Conservation (phyloP, 2,797 vertebrate genomes). For the Esox masquinongy region DNA sequence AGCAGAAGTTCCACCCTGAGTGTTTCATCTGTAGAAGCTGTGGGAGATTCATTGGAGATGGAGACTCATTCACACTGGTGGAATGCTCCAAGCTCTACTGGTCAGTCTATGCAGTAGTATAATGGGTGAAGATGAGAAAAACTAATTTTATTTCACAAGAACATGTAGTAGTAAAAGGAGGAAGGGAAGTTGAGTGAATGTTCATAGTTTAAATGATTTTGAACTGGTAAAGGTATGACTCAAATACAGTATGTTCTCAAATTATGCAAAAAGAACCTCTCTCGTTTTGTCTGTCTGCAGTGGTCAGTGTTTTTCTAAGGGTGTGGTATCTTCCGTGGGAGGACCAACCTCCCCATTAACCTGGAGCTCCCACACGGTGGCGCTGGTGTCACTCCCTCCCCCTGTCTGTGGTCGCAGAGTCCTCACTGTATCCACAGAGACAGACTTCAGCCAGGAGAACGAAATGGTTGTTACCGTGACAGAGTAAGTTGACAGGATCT, state of each 20-base stretch:
- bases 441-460: conserved; percentile 49
- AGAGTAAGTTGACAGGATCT: conserved; percentile 76
- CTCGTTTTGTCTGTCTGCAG: conserved; percentile 59
- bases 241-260: no score
- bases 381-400: conserved; percentile 90
- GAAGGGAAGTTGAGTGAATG: neutral
- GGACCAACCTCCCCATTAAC: conserved; percentile 74
- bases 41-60: conserved; percentile 87
- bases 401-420: conserved; percentile 76
- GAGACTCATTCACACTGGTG: conserved; percentile 89
- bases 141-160: no score
- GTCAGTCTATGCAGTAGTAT: conserved; percentile 17
- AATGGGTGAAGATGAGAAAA: no score
- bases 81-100: conserved; percentile 90
- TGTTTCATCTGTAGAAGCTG: conserved; percentile 92
- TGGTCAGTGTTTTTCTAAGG: conserved; percentile 88
- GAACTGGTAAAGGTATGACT: no score
- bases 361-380: conserved; percentile 88
- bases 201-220: no score
- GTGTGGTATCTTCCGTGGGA: conserved; percentile 71
- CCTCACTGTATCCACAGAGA: conserved; percentile 81
- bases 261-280: no score
- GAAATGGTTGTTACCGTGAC: conserved; percentile 76
- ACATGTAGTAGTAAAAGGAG: neutral
- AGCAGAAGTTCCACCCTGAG: conserved; percentile 95